phyloP scores from a whole-genome alignment of 2,888 invertebrate species.

The Agrotis ipsilon region DNA sequence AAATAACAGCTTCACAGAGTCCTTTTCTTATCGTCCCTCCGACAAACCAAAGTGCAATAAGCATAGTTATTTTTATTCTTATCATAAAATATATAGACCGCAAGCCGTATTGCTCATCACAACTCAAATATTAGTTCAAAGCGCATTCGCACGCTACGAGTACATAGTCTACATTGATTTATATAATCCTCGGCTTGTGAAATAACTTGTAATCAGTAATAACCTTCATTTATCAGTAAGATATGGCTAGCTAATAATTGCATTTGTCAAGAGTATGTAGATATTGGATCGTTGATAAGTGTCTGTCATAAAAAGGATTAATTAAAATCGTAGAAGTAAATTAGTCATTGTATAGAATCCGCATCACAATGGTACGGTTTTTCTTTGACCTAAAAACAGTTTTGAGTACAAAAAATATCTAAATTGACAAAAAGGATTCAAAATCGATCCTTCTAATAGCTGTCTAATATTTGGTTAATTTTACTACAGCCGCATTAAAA shows the following conservation, averaged over 20 bases:
- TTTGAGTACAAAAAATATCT: not conserved
- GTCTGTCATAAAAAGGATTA: slow-evolving; percentile 29
- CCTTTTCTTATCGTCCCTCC: too few relatives aligned
- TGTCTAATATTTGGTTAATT: too few relatives aligned
- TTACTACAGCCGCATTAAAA: too few relatives aligned
- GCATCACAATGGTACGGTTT: too few relatives aligned
- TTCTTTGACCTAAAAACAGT: not conserved
- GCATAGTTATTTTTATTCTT: not conserved
- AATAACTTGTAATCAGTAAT: slow-evolving; percentile 41
- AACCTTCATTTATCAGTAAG: slow-evolving; percentile 50
- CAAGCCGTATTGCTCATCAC: not conserved
- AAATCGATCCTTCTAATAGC: too few relatives aligned
- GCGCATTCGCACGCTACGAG: not conserved
- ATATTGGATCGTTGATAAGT: slow-evolving; percentile 32
- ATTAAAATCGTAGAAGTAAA: not conserved
- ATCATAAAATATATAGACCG: not conserved
- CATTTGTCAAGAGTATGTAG: slow-evolving; percentile 38
- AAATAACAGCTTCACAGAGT: not conserved
- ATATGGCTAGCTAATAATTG: slow-evolving; percentile 30
- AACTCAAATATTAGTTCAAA: slow-evolving; percentile 11
- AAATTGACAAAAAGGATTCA: not conserved
- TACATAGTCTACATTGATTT: slow-evolving; percentile 6
- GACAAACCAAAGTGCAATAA: not conserved
- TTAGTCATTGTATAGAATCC: not conserved
- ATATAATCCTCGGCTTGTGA: slow-evolving; percentile 19